Conservation (phyloP, 2,113 vertebrate genomes). For the Echinops telfairi region DNA sequence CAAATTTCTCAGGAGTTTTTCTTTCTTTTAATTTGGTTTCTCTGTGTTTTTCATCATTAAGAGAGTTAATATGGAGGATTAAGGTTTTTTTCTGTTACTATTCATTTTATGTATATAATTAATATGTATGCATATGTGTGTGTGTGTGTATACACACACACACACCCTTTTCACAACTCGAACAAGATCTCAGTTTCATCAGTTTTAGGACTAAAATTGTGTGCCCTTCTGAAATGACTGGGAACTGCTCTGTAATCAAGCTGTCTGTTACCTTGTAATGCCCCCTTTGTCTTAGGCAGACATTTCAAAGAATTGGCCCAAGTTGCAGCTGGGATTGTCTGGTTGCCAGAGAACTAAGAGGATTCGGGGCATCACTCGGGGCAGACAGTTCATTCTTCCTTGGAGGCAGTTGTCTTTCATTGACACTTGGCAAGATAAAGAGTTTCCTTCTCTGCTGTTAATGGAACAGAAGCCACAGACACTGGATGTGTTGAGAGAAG, state of each 20-base stretch:
- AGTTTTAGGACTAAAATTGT: slow-evolving; percentile 14
- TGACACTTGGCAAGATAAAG: slow-evolving; percentile 48
- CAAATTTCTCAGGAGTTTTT: not conserved
- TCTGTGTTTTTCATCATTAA: not conserved
- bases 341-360: slow-evolving; percentile 18
- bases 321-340: not conserved
- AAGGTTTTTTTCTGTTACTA: not conserved
- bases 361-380: not conserved
- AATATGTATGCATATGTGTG: too few species aligned
- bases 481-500: slow-evolving; percentile 6
- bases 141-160: not conserved
- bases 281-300: not conserved
- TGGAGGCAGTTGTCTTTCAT: slow-evolving; percentile 49
- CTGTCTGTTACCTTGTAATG: not conserved
- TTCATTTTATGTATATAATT: not conserved
- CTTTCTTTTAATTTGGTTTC: not conserved
- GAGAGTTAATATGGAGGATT: not conserved
- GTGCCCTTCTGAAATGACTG: not conserved
- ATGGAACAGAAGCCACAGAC: not conserved
- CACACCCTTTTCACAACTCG: not conserved
- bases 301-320: not conserved
- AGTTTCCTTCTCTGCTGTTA: slow-evolving; percentile 49
- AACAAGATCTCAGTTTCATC: not conserved
- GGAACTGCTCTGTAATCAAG: not conserved
- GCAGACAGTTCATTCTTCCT: slow-evolving; percentile 29